These are phyloP conservation scores for Decapterus maruadsi DNA, from an alignment of 2,797 vertebrate genomes.

Conservation along the genomic window DNA sequence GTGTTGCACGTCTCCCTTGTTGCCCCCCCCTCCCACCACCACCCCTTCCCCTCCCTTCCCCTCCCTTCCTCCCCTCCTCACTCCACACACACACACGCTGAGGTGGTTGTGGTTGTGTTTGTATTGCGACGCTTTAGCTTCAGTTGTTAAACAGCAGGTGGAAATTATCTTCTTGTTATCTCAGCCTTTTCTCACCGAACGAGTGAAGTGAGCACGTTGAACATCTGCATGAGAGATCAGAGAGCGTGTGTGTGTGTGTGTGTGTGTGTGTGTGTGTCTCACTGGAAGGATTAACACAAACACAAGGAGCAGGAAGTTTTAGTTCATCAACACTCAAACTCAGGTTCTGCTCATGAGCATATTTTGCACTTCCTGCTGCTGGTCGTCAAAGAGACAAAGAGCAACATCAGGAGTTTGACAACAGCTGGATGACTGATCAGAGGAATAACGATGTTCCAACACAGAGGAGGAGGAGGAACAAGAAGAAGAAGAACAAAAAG, in stretches of 20 bases:
- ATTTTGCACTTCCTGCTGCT: not conserved
- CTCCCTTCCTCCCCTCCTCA: not conserved
- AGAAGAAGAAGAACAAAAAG: not conserved
- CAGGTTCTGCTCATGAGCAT: not conserved
- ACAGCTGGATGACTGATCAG: not conserved
- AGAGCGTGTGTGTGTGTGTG: not conserved
- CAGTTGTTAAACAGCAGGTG: constrained; percentile 69
- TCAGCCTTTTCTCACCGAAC: constrained; percentile 38
- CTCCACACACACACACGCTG: not conserved
- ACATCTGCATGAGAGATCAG: constrained; percentile 31
- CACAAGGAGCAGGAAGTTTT: not conserved
- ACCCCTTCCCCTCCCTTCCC: too few species aligned
- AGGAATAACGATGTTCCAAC: not conserved
- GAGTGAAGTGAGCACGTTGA: constrained; percentile 25
- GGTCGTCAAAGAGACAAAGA: not conserved
- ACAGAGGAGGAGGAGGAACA: too few species aligned
- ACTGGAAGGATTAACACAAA: constrained; percentile 4
- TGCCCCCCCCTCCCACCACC: constrained; percentile 6
- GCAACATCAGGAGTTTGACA: not conserved
- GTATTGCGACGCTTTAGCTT: constrained; percentile 33
- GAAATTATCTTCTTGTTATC: constrained; percentile 62
- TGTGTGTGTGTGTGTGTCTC: not conserved
- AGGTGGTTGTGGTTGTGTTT: not conserved
- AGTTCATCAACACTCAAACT: not conserved
- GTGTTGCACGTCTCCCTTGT: constrained; percentile 71